Conservation (phyloP, 2,113 vertebrate species). For the Siniperca knerii region DNA sequence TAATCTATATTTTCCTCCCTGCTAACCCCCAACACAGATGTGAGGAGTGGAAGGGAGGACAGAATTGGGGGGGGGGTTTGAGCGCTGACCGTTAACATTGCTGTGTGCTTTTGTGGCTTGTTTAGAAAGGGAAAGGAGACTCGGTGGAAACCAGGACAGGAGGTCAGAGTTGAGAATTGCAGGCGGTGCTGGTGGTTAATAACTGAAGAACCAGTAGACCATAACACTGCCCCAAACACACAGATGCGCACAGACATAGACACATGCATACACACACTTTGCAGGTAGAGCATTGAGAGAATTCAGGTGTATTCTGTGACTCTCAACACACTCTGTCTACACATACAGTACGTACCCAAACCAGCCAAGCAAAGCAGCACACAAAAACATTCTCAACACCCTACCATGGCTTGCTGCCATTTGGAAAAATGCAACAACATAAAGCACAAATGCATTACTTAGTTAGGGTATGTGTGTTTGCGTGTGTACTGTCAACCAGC, state of each 20-base stretch:
- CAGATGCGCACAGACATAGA: neutral
- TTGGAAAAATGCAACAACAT: neutral
- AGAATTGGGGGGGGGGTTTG: conserved; percentile 18
- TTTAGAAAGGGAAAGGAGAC: conserved; percentile 45
- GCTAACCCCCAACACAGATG: conserved; percentile 73
- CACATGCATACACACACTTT: neutral
- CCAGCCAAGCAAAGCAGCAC: neutral
- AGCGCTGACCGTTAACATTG: conserved; percentile 61
- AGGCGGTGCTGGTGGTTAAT: conserved; percentile 58
- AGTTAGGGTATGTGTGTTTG: neutral
- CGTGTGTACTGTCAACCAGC: neutral
- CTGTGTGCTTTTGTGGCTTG: conserved; percentile 54
- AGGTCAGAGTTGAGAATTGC: conserved; percentile 62
- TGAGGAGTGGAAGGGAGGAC: conserved; percentile 45
- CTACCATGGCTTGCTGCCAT: neutral
- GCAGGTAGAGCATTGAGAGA: conserved; percentile 11
- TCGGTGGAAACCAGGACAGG: conserved; percentile 48
- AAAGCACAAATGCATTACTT: neutral
- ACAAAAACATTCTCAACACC: neutral
- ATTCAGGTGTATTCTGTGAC: neutral
- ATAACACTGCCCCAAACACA: conserved; percentile 1
- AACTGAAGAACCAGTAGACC: conserved; percentile 42
- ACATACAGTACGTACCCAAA: neutral
- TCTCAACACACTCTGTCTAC: neutral
- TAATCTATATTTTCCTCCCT: conserved; percentile 69